phyloP scores from a whole-genome alignment of 2,888 invertebrate genomes.

The Marasmarcha lunaedactyla region DNA sequence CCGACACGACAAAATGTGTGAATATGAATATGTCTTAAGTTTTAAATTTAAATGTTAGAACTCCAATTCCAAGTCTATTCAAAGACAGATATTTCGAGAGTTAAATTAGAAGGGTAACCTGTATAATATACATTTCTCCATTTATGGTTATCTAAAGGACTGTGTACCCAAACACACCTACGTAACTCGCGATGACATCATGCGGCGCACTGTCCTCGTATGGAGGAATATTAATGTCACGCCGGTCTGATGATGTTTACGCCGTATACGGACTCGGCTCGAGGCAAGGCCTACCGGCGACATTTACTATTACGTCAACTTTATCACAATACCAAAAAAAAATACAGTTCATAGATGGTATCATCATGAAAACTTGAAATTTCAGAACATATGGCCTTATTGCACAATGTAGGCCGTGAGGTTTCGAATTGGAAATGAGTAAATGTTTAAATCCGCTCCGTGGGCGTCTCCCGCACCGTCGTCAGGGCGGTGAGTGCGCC shows the following conservation, averaged over 20 bases:
- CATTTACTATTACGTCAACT: background rate
- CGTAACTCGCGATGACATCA: conserved; percentile 47
- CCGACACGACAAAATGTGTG: no score
- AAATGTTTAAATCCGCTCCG: conserved; percentile 15
- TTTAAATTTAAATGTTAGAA: no score
- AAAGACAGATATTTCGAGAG: no score
- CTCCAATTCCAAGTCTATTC: no score
- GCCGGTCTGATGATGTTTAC: background rate
- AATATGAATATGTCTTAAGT: no score
- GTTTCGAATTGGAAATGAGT: conserved; percentile 4
- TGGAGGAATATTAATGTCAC: background rate
- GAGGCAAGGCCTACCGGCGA: background rate
- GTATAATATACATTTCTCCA: conserved; percentile 56
- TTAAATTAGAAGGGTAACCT: conserved; percentile 37
- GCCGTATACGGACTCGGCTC: background rate
- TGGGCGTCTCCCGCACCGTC: conserved; percentile 42
- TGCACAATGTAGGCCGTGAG: conserved; percentile 10
- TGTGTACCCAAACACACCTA: conserved; percentile 39
- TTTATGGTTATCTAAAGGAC: conserved; percentile 41
- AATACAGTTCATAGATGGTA: background rate
- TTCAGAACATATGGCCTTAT: no score
- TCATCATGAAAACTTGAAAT: no score
- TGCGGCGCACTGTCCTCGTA: conserved; percentile 11
- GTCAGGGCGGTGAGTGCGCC: conserved; percentile 30
- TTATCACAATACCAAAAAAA: background rate